phyloP scores from a whole-genome alignment of 2,113 vertebrate species.

The Tylochromis polylepis region DNA sequence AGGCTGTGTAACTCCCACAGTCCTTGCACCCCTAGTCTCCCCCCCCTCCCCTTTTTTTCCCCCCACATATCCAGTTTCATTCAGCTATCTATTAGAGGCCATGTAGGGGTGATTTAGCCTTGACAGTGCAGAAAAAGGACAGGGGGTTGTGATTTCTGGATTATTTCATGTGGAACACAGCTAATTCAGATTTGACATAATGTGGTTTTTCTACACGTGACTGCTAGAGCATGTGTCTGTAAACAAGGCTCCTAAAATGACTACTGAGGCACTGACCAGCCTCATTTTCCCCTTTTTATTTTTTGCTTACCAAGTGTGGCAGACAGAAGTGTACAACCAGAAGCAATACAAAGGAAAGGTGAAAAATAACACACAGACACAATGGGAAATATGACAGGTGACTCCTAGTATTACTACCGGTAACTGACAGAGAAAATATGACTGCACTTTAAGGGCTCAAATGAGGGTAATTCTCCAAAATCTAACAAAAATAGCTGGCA shows the following conservation, averaged over 20 bases:
- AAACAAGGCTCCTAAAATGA: neutral
- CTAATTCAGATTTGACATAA: neutral
- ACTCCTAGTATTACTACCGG: neutral
- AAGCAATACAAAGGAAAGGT: neutral
- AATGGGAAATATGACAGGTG: neutral
- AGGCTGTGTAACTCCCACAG: constrained; percentile 47
- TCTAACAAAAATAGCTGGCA: neutral
- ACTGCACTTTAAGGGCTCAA: neutral
- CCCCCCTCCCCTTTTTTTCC: neutral
- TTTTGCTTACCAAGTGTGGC: neutral
- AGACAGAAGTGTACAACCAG: neutral
- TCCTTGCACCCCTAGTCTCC: constrained; percentile 4
- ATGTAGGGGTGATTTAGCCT: constrained; percentile 19
- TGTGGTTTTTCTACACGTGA: neutral
- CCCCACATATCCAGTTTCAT: constrained; percentile 60
- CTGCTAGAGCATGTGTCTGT: neutral
- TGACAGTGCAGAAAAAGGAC: neutral
- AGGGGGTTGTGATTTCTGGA: neutral
- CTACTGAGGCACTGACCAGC: neutral
- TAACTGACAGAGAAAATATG: neutral
- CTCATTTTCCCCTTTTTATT: neutral
- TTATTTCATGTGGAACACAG: constrained; percentile 5
- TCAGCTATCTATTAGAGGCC: constrained; percentile 52
- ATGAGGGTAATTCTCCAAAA: neutral
- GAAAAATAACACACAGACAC: neutral